Evolutionary conservation across 2,113 vertebrate species (phyloP), one percentile per base, ranked within the genome.

Genomic region (Haemorhous mexicanus): DNA sequence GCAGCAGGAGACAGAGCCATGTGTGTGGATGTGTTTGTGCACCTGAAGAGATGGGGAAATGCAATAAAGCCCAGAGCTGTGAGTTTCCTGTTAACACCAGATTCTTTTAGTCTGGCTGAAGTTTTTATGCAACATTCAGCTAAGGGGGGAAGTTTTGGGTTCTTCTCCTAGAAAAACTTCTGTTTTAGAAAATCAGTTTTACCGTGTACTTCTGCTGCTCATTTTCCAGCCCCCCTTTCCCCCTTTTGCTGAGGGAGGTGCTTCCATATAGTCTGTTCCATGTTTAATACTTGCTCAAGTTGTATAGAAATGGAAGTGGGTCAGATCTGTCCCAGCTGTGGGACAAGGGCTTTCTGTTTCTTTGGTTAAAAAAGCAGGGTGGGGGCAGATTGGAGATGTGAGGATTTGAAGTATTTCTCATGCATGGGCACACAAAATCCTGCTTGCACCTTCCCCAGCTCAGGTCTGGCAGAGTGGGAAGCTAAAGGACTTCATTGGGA

Each of bases 401-500:
- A 49, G 18, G 32, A 6, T 47, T 26, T 62, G 16, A 55, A 37
- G 17, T 0, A 2, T 76, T 87, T 81, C 64, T 68, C 64, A 11
- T 7, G 24, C 17, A 0, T 16, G 49, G 32, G 16, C 55, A 9
- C 6, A 14, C 9, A 22, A 32, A 81, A 6, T 19, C 2, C 1
- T 11, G 30, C 27, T 74, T 22, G 27, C 33, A 9, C 59, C 23
- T 43, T 32, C 17, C 35, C 32, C 17, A 10, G 58, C 27, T 50
- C 32, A 19, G 50, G 37, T 37, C 27, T 63, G 75, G 47, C 52
- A n/a, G 2, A 1, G 44, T 33, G 37, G 26, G 50, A 26, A 20
- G 16, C 39, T 67, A 2, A 41, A 82, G 81, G 62, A 41, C 79
- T 81, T 37, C 3, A 0, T 13, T 27, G 24, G 72, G 24, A 37